Evolutionary conservation across 2,797 vertebrate genomes (phyloP), one percentile per base, ranked within the genome.

Genomic region (Cottoperca gobio): DNA sequence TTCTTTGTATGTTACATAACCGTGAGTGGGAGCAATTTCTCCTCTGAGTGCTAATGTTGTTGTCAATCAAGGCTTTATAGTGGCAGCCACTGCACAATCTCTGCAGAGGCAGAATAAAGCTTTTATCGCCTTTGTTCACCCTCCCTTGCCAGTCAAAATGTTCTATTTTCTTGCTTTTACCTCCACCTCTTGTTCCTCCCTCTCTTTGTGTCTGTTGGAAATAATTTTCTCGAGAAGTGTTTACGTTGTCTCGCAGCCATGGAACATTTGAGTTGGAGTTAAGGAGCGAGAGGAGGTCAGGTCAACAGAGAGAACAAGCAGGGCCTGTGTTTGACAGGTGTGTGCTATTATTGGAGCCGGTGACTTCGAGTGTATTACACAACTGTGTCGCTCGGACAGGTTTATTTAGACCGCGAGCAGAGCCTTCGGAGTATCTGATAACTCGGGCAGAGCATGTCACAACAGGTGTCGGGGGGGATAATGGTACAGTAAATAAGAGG

Each of bases 291-390:
- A 77, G 74, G 83, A 74, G 91, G 90, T 87, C 85, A 76, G 89
- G 89, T 89, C 89, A 82, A 8, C 73, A 8, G 57, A 49, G 89
- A 89, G 91, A 88, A 91, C 87, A 89, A 87, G 87, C 90, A 73
- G 75, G 85, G 85, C 86, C 90, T 92, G 91, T 81, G 85, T 90
- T 89, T 91, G 92, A 94, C 93, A 94, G 92, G 93, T 94, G 93
- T 78, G 87, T 49, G 82, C 92, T 94, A 93, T 93, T 92, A 93
- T 86, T 89, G 88, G 91, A 83, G 78, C 55, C 17, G 61, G 82
- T 58, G 77, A 90, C 90, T 93, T 90, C 59, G 55, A 89, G 89
- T 78, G 92, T 64, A 85, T 94, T 93, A 93, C 91, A 91, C 92
- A 94, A 93, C 85, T 70, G 83, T 63, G 78, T 85, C 16, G 82